Evolutionary conservation across 2,888 invertebrate genomes (phyloP).

Genomic region (Arrhopalites spinosus): DNA sequence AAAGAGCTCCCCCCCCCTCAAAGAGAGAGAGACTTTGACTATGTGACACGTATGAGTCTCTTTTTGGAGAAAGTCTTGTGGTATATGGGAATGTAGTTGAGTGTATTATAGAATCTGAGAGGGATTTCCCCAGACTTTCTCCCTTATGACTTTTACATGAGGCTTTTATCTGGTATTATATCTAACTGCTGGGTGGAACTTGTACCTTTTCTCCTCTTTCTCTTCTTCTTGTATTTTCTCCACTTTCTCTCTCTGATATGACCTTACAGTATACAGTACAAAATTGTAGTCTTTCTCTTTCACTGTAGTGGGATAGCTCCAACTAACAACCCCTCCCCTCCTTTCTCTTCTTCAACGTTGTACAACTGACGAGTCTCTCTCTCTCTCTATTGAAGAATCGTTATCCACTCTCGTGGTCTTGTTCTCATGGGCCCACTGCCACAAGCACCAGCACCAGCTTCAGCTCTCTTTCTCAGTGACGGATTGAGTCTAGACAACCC

Average conservation of each 20-base stretch:
- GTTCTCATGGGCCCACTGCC: too few species aligned
- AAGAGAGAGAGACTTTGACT: neutral
- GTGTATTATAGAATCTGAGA: neutral
- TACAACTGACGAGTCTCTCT: too few species aligned
- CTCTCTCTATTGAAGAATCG: too few species aligned
- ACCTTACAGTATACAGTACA: too few species aligned
- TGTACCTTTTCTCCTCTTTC: neutral
- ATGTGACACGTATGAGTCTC: neutral
- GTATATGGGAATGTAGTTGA: neutral
- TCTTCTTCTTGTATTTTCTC: neutral
- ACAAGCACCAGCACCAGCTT: too few species aligned
- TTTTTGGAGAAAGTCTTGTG: neutral
- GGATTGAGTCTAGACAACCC: too few species aligned
- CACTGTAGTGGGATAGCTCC: neutral
- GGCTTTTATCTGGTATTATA: conserved; percentile 11
- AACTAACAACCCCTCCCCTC: neutral
- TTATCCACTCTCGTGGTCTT: too few species aligned
- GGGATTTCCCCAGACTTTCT: conserved; percentile 5
- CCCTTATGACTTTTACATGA: conserved; percentile 24
- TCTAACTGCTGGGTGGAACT: neutral
- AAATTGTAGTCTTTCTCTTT: too few species aligned
- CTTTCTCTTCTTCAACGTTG: neutral
- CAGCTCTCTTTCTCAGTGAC: too few species aligned
- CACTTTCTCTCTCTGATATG: neutral
- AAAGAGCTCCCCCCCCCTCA: neutral